phyloP scores from a whole-genome alignment of 2,113 vertebrate species.

The Trematocara zebra region DNA sequence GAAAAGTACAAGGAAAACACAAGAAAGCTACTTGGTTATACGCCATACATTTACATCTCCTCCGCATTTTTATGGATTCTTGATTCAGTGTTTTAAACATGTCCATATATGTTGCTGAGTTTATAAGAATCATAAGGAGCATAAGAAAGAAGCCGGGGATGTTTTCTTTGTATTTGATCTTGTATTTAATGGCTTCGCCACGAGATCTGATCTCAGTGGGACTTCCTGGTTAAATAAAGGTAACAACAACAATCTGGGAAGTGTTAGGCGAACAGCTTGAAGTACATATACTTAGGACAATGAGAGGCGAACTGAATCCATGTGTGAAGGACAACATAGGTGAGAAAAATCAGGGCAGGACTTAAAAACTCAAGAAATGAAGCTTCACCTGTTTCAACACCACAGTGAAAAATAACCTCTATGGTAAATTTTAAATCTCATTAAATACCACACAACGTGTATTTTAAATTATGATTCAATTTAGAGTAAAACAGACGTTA shows the following conservation, averaged over 20 bases:
- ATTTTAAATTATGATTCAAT: neutral
- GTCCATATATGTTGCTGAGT: neutral
- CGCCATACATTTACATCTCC: rapidly evolving
- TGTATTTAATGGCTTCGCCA: neutral
- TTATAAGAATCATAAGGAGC: neutral
- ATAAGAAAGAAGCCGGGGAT: neutral
- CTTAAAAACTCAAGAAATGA: neutral
- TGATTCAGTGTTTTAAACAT: neutral
- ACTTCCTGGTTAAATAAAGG: neutral
- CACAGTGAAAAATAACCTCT: neutral
- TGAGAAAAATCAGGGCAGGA: neutral
- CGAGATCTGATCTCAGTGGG: neutral
- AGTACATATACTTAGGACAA: neutral
- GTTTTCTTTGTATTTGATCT: neutral
- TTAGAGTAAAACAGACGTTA: neutral
- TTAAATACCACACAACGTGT: neutral
- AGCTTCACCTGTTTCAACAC: neutral
- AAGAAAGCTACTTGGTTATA: neutral
- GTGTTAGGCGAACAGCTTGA: neutral
- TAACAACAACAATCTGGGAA: neutral
- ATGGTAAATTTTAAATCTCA: neutral
- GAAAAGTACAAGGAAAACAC: neutral
- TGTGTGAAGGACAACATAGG: neutral
- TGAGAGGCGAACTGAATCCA: neutral
- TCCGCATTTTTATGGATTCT: neutral